These are phyloP conservation scores for Eilema griseolum DNA, from an alignment of 2,888 invertebrate genomes.

Conservation along the genomic window DNA sequence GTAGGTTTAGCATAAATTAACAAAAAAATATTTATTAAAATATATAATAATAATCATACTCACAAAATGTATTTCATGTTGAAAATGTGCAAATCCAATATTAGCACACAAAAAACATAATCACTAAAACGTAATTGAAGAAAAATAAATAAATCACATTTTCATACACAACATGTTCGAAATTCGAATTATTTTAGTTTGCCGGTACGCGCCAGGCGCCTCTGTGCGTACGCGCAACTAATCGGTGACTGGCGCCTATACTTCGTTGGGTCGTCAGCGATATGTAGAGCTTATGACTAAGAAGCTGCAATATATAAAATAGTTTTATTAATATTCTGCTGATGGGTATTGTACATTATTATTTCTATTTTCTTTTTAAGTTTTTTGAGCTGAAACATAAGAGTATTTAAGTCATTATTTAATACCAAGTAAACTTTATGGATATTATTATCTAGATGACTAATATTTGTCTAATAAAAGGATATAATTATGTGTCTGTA, in stretches of 20 bases:
- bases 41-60: conserved; percentile 37
- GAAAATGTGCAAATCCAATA: conserved; percentile 34
- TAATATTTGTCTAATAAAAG: too few species aligned
- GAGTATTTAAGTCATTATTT: not conserved
- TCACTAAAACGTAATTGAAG: conserved; percentile 40
- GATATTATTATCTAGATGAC: not conserved
- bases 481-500: too few species aligned
- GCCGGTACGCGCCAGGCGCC: conserved; percentile 35
- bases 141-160: conserved; percentile 37
- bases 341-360: conserved; percentile 24
- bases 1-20: not conserved
- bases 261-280: conserved; percentile 27
- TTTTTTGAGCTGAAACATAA: not conserved
- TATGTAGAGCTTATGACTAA: conserved; percentile 47
- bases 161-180: conserved; percentile 27
- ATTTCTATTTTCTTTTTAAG: not conserved
- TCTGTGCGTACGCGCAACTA: conserved; percentile 46
- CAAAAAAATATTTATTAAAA: not conserved
- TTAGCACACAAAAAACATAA: conserved; percentile 41
- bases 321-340: not conserved
- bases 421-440: not conserved
- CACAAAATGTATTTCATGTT: conserved; percentile 57
- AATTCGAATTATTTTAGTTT: conserved; percentile 28
- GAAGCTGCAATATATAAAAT: conserved; percentile 36
- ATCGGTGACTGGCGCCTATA: conserved; percentile 47